Conservation (phyloP, 2,797 vertebrate genomes). For the Pipistrellus kuhlii region DNA sequence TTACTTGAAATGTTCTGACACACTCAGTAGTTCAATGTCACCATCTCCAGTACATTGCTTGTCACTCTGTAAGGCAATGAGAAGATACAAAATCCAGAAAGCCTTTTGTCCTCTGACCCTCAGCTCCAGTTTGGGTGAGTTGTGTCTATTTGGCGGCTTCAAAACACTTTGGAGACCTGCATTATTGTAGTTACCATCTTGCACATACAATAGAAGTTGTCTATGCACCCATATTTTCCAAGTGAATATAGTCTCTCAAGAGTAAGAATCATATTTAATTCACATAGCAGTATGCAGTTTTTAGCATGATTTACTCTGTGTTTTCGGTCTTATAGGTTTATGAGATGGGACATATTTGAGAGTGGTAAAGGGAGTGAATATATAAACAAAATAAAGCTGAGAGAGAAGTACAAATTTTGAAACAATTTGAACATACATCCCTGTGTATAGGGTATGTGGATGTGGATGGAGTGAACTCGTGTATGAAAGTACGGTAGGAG, state of each 20-base stretch:
- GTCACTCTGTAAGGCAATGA: neutral
- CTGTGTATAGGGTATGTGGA: neutral
- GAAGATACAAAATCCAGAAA: neutral
- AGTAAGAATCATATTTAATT: slow-evolving; percentile 35
- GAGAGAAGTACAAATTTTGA: neutral
- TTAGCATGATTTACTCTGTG: neutral
- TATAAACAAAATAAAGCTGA: slow-evolving; percentile 15
- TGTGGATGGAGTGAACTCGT: neutral
- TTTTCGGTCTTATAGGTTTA: neutral
- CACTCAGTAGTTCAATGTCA: neutral
- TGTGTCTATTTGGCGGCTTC: neutral
- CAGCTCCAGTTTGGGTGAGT: neutral
- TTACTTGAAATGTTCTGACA: slow-evolving; percentile 21
- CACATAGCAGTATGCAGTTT: neutral
- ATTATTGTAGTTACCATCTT: neutral
- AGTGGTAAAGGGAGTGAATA: neutral
- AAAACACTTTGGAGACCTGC: neutral
- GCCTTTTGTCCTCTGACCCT: neutral
- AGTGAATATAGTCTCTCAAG: neutral
- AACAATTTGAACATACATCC: neutral
- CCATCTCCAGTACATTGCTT: neutral
- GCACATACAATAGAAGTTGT: neutral
- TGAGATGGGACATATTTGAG: neutral
- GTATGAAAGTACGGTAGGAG: neutral
- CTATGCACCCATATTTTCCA: neutral